Conservation (phyloP, 2,888 invertebrate genomes). For the Andrena bucephala region DNA sequence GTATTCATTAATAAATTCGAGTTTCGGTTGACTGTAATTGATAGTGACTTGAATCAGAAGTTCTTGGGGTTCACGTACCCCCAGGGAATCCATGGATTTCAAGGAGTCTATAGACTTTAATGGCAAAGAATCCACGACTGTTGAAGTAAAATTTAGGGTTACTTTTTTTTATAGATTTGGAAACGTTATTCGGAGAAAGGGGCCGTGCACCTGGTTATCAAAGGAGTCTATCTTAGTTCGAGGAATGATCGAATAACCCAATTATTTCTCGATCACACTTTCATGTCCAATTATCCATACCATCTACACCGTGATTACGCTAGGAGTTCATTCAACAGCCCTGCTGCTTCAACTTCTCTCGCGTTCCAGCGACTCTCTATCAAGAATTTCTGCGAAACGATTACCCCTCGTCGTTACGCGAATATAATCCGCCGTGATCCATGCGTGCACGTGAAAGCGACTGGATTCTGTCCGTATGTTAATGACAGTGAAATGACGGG, state of each 20-base stretch:
- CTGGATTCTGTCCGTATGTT: constrained; percentile 69
- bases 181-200: too few species aligned
- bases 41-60: too few species aligned
- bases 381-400: constrained; percentile 36
- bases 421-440: constrained; percentile 21
- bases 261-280: constrained; percentile 17
- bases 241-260: background rate
- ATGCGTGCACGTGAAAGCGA: constrained; percentile 40
- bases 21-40: too few species aligned
- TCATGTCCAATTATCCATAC: background rate
- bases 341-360: constrained; percentile 3
- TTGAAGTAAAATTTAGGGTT: too few species aligned
- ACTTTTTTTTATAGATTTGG: too few species aligned
- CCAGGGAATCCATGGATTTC: too few species aligned
- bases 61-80: too few species aligned
- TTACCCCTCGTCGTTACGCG: constrained; percentile 10
- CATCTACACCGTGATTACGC: constrained; percentile 3
- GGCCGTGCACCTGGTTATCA: too few species aligned
- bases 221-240: too few species aligned
- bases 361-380: background rate
- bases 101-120: too few species aligned
- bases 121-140: too few species aligned
- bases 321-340: constrained; percentile 13
- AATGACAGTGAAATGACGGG: constrained; percentile 77
- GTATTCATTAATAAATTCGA: too few species aligned